phyloP scores from a whole-genome alignment of 1,140 invertebrate genomes.

The Bombus picipes region DNA sequence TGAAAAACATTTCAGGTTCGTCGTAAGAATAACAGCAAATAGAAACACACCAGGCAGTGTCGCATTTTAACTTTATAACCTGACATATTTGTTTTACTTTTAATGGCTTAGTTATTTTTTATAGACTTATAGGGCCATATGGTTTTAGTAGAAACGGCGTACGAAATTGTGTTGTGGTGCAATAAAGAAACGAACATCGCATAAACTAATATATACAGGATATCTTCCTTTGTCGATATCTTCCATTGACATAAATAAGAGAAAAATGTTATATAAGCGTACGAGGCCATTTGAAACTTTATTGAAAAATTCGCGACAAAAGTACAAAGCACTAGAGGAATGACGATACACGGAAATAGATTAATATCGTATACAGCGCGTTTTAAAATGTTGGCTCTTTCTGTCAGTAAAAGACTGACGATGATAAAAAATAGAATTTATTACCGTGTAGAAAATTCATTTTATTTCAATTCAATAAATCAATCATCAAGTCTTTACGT shows the following conservation, averaged over 20 bases:
- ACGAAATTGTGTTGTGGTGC: background rate
- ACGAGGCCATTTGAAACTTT: too few relatives aligned
- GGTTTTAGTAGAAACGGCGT: background rate
- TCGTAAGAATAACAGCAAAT: conserved; percentile 1
- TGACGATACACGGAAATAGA: too few relatives aligned
- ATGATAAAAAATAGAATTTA: too few relatives aligned
- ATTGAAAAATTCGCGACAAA: too few relatives aligned
- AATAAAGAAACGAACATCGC: background rate
- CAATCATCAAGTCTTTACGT: too few relatives aligned
- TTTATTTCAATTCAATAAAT: too few relatives aligned
- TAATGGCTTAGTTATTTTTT: background rate
- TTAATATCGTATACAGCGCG: too few relatives aligned
- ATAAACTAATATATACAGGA: background rate
- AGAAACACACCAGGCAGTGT: background rate
- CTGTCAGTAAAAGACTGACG: too few relatives aligned
- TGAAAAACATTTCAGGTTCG: conserved; percentile 82
- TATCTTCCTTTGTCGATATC: background rate
- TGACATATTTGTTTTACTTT: background rate
- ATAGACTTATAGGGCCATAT: background rate
- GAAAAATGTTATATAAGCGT: background rate
- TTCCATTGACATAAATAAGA: background rate
- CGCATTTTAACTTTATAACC: background rate
- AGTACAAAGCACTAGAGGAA: too few relatives aligned
- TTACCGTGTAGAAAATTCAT: too few relatives aligned
- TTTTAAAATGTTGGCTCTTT: too few relatives aligned